Conservation (phyloP, 1,140 invertebrate genomes). For the Drosophila miranda region DNA sequence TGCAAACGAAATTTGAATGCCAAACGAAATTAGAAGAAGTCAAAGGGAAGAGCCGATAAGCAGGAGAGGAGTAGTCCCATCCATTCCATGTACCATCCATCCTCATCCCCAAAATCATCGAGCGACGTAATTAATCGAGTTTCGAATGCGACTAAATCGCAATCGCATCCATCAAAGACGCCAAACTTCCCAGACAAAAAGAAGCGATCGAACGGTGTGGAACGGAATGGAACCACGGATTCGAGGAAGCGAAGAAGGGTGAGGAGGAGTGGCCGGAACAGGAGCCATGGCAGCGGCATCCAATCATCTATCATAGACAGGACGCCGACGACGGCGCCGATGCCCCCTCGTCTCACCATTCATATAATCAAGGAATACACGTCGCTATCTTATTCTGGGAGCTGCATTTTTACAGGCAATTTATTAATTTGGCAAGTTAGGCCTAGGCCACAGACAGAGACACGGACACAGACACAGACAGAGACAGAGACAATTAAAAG, state of each 20-base stretch:
- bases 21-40: constrained; percentile 51
- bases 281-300: constrained; percentile 26
- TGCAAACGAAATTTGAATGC: constrained; percentile 19
- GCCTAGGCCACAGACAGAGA: constrained; percentile 22
- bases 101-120: constrained; percentile 21
- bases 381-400: constrained; percentile 42
- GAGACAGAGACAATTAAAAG: constrained; percentile 3
- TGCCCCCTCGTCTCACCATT: constrained; percentile 41
- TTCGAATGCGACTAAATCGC: constrained; percentile 36
- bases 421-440: constrained; percentile 71
- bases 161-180: constrained; percentile 51
- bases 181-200: constrained; percentile 8
- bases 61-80: background rate
- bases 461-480: background rate
- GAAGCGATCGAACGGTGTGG: background rate
- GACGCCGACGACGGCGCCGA: too few relatives aligned
- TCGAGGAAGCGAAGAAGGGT: too few relatives aligned
- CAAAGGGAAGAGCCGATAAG: constrained; percentile 8
- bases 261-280: constrained; percentile 1
- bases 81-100: constrained; percentile 1
- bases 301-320: constrained; percentile 60
- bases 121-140: constrained; percentile 50
- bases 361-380: constrained; percentile 67
- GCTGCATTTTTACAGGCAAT: constrained; percentile 71
- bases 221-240: background rate